Conservation (phyloP, 2,888 invertebrate genomes). For the Monochamus alternatus region DNA sequence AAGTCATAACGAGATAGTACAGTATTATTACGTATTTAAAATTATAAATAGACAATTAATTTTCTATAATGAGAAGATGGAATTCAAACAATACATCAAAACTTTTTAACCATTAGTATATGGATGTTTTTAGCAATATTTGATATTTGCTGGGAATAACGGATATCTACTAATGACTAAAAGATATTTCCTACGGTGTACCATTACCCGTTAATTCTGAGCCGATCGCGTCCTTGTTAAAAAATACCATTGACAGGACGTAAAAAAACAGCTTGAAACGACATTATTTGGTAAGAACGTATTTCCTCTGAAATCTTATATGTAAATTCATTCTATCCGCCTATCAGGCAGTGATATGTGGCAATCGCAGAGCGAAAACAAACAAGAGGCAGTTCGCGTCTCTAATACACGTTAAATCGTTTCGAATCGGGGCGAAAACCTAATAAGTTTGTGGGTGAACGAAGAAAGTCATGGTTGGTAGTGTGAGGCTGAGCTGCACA, state of each 20-base stretch:
- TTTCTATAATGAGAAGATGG: no score
- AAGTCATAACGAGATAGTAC: no score
- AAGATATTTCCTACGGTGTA: no score
- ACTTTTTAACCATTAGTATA: no score
- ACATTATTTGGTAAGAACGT: constrained; percentile 27
- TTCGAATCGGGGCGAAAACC: constrained; percentile 20
- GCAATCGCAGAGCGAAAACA: constrained; percentile 14
- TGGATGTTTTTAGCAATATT: no score
- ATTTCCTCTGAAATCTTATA: constrained; percentile 25
- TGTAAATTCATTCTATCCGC: constrained; percentile 30
- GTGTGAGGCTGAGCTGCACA: not conserved
- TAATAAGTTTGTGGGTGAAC: constrained; percentile 5
- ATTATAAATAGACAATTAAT: no score
- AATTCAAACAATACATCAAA: no score
- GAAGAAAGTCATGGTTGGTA: constrained; percentile 19
- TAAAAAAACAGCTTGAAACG: constrained; percentile 20
- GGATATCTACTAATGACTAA: no score
- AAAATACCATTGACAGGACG: constrained; percentile 19
- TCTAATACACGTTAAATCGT: constrained; percentile 2
- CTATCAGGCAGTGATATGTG: constrained; percentile 19
- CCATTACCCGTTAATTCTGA: not conserved
- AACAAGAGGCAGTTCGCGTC: constrained; percentile 13
- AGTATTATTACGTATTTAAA: no score
- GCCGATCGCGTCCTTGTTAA: constrained; percentile 5
- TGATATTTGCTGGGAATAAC: no score